A percentile compares a stretch with the other conserved stretches of the same genome.
Evolutionary conservation across 2,797 vertebrate genomes (phyloP).

Genomic region (Holocentrus rufus): DNA sequence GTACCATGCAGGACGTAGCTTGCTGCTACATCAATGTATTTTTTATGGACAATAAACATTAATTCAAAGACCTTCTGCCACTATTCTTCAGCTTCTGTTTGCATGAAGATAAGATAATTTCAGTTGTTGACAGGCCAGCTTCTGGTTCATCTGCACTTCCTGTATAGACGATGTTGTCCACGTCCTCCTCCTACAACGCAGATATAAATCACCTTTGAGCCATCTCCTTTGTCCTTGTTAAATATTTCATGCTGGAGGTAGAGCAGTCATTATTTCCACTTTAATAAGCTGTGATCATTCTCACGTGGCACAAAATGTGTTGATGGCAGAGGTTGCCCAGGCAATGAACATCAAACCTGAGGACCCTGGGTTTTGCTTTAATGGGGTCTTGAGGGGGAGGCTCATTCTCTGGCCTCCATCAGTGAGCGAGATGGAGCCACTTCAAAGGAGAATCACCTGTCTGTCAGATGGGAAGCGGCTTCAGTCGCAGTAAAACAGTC

Average conservation of each 20-base stretch:
- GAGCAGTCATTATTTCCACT: conserved; percentile 83
- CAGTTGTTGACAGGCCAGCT: conserved; percentile 39
- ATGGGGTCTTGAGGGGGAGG: conserved; percentile 79
- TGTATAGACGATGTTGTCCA: conserved; percentile 54
- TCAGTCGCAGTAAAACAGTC: conserved; percentile 32
- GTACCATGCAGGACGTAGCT: not conserved
- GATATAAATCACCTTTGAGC: conserved; percentile 79
- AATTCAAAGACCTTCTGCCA: conserved; percentile 29
- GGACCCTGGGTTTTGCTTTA: conserved; percentile 71
- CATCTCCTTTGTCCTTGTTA: conserved; percentile 83
- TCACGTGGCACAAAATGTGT: conserved; percentile 79
- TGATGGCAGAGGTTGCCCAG: conserved; percentile 76
- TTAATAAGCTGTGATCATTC: conserved; percentile 83
- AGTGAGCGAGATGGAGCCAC: conserved; percentile 66
- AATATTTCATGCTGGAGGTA: conserved; percentile 84
- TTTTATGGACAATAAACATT: conserved; percentile 45
- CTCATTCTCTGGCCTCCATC: conserved; percentile 68
- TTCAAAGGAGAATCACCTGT: conserved; percentile 72
- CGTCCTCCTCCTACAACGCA: conserved; percentile 69
- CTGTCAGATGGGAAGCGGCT: conserved; percentile 59
- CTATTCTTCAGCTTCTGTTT: conserved; percentile 32
- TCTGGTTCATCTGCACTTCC: conserved; percentile 65
- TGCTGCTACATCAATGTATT: conserved; percentile 31
- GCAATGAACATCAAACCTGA: conserved; percentile 76
- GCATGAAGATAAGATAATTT: conserved; percentile 54